A percentile compares a stretch with the other conserved stretches of the same genome.
Evolutionary conservation across 2,888 invertebrate species (phyloP).

Genomic region (Pherbina coryleti): DNA sequence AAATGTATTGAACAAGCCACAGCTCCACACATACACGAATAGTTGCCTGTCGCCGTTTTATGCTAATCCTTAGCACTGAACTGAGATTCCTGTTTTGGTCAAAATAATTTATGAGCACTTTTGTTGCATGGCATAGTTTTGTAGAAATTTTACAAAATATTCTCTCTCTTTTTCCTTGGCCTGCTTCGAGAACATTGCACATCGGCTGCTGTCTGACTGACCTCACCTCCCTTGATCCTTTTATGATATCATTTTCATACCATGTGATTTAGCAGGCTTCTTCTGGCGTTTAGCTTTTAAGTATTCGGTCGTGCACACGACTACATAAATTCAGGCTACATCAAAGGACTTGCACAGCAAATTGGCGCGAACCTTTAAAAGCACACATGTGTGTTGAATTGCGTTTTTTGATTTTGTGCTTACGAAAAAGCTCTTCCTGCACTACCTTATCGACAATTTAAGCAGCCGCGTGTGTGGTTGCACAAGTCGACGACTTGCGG

Average conservation of each 20-base stretch:
- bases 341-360: neutral
- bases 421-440: neutral
- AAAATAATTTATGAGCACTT: neutral
- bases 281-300: neutral
- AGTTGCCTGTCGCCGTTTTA: neutral
- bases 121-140: neutral
- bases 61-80: neutral
- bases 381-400: neutral
- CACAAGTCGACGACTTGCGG: neutral
- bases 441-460: constrained; percentile 19
- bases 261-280: neutral
- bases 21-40: neutral
- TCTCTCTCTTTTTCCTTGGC: neutral
- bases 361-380: constrained; percentile 32
- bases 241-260: neutral
- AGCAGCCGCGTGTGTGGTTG: neutral
- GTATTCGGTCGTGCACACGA: neutral
- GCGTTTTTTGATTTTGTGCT: neutral
- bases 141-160: neutral
- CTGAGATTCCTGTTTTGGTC: neutral
- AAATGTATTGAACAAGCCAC: too few relatives aligned
- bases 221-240: constrained; percentile 9
- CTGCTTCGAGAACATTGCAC: neutral
- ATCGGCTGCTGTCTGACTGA: neutral
- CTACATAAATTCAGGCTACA: neutral